A percentile compares a stretch with the other conserved stretches of the same genome.
These are phyloP conservation scores for Drosophila phalerata DNA, from an alignment of 2,888 invertebrate genomes.

Conservation along the genomic window DNA sequence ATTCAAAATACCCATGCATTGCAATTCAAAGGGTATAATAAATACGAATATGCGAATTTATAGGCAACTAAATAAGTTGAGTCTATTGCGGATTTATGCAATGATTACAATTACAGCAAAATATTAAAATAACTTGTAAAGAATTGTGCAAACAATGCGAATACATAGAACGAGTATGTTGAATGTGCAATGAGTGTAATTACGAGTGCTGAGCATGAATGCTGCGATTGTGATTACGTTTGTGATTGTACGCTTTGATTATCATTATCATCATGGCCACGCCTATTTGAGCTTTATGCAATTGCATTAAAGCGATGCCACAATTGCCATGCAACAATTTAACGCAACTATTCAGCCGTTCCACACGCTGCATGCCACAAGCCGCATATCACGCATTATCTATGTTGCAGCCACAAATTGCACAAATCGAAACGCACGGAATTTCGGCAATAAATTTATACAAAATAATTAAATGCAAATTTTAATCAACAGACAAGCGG, in stretches of 20 bases:
- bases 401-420: constrained; percentile 65
- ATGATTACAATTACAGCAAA: constrained; percentile 30
- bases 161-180: constrained; percentile 13
- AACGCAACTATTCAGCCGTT: constrained; percentile 1
- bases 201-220: constrained; percentile 23
- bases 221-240: constrained; percentile 34
- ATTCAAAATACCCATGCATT: background rate
- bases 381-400: constrained; percentile 43
- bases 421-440: constrained; percentile 52
- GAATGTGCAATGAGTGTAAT: constrained; percentile 34
- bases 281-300: constrained; percentile 24
- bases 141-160: constrained; percentile 28
- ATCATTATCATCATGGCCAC: constrained; percentile 42
- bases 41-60: background rate
- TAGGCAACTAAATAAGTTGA: constrained; percentile 10
- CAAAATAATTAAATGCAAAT: constrained; percentile 73
- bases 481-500: constrained; percentile 59
- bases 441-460: constrained; percentile 55
- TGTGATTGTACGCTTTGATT: constrained; percentile 34
- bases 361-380: constrained; percentile 31
- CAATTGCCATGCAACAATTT: constrained; percentile 36
- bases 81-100: constrained; percentile 26
- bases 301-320: constrained; percentile 34
- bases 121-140: constrained; percentile 34
- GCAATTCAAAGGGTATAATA: constrained; percentile 3